Evolutionary conservation across 30 jellyfish, hydroid and myxozoan genomes (phyloP), one percentile per base, ranked within the genome.

Genomic region (Pelagia noctiluca): DNA sequence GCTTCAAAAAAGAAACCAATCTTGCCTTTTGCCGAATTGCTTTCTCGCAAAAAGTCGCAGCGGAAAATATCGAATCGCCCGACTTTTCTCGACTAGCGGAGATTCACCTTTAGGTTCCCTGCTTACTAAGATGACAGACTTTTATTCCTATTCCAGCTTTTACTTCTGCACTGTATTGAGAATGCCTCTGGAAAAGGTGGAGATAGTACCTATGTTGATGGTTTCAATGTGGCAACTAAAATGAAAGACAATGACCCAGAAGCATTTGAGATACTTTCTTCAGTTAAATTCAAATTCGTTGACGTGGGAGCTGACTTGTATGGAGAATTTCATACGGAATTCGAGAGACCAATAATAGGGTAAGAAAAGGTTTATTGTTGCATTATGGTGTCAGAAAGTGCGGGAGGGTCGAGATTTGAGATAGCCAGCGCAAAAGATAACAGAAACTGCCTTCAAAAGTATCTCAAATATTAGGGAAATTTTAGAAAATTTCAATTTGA

Each of bases 321-420:
- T 64, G 98, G 98, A 0, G 96, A 91, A 50, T 91, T 67, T 65
- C 38, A 71, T 13, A 36, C 13, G 81, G 70, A 48, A 18, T 78
- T 24, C 32, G 98, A 91, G 74, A 47, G 94, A 25, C 94, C 98
- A 22, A 69, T 78, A n/a, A 91, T 91, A 8, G 90, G 94, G 98
- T 91, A 63, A 73, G 88, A 29, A 3, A 52, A 5, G 8, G 12
- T 8, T 16, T 42, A 42, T 42, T 42, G 57, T 8, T 5, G 16
- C 8, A 42, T 8, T 42, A 5, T 8, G 57, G 16, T 42, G 57
- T n/a, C n/a, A n/a, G n/a, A n/a, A n/a, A n/a, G n/a, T n/a, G n/a
- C n/a, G n/a, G n/a, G n/a, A n/a, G n/a, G n/a, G n/a, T n/a, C n/a
- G n/a, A n/a, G n/a, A n/a, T n/a, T n/a, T n/a, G n/a, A n/a, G n/a